phyloP scores from a whole-genome alignment of 1,140 invertebrate genomes.

The Marisa cornuarietis region DNA sequence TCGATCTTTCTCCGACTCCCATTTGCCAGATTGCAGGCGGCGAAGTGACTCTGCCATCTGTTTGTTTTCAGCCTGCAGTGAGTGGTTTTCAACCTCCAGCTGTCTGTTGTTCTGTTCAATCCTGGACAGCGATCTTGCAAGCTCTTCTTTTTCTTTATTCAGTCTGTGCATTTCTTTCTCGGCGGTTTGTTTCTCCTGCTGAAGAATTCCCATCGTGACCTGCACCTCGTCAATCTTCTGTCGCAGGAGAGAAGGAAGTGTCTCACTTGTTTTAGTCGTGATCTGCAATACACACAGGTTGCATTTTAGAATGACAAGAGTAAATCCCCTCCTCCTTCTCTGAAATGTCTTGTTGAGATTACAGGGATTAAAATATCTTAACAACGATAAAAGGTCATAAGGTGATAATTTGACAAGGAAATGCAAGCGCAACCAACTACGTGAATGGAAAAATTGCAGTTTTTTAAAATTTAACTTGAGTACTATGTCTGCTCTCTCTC shows the following conservation, averaged over 20 bases:
- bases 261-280: not conserved
- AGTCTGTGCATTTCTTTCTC: slow-evolving; percentile 9
- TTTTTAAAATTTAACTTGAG: too few relatives aligned
- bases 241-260: slow-evolving; percentile 19
- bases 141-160: slow-evolving; percentile 2
- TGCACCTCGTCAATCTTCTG: slow-evolving; percentile 31
- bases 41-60: slow-evolving; percentile 2
- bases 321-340: too few relatives aligned
- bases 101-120: slow-evolving; percentile 17
- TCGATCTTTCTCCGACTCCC: slow-evolving; percentile 1
- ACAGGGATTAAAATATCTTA: too few relatives aligned
- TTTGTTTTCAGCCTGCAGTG: slow-evolving; percentile 14
- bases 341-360: too few relatives aligned
- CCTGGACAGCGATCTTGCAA: not conserved
- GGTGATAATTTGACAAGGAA: too few relatives aligned
- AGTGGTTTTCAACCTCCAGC: slow-evolving; percentile 19
- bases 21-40: not conserved
- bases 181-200: slow-evolving; percentile 20
- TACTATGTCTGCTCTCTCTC: not conserved
- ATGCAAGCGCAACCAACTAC: too few relatives aligned
- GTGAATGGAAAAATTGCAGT: too few relatives aligned
- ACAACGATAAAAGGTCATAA: too few relatives aligned
- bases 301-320: too few relatives aligned
- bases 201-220: slow-evolving; percentile 11
- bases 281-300: not conserved